phyloP scores from a whole-genome alignment of 2,797 vertebrate genomes.

The Iguana delicatissima region DNA sequence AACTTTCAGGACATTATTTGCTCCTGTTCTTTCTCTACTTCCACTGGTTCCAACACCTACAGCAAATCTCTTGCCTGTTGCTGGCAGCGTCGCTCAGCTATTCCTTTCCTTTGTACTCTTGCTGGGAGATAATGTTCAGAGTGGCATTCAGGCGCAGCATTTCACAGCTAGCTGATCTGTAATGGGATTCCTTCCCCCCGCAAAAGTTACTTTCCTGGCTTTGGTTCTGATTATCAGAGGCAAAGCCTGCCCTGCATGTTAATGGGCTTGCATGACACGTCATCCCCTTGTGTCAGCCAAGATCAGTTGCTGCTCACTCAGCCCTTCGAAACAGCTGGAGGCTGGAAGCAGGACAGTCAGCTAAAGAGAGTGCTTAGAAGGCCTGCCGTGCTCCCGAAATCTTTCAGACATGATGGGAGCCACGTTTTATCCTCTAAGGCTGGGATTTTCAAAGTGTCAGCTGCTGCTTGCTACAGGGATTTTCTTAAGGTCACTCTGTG shows the following conservation, averaged over 20 bases:
- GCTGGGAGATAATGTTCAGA: conserved; percentile 47
- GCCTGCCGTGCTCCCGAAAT: background rate
- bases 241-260: conserved; percentile 58
- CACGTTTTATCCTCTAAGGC: conserved; percentile 4
- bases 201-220: conserved; percentile 62
- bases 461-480: background rate
- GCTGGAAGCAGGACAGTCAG: conserved; percentile 6
- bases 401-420: conserved; percentile 9
- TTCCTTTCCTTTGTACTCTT: conserved; percentile 16
- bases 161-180: conserved; percentile 71
- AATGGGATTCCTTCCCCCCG: conserved; percentile 66
- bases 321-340: conserved; percentile 1
- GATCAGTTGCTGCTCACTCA: conserved; percentile 20
- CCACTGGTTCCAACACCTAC: background rate
- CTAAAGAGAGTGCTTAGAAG: background rate
- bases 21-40: background rate
- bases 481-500: background rate
- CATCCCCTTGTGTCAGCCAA: background rate
- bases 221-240: conserved; percentile 63
- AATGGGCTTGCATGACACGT: conserved; percentile 13
- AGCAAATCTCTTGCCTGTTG: conserved; percentile 6
- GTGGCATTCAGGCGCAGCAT: conserved; percentile 57
- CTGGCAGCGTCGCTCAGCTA: conserved; percentile 31
- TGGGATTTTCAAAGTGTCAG: conserved; percentile 3
- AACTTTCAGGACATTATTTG: background rate